Evolutionary conservation across 2,888 invertebrate genomes (phyloP).

Genomic region (Oxyteleia sp.): DNA sequence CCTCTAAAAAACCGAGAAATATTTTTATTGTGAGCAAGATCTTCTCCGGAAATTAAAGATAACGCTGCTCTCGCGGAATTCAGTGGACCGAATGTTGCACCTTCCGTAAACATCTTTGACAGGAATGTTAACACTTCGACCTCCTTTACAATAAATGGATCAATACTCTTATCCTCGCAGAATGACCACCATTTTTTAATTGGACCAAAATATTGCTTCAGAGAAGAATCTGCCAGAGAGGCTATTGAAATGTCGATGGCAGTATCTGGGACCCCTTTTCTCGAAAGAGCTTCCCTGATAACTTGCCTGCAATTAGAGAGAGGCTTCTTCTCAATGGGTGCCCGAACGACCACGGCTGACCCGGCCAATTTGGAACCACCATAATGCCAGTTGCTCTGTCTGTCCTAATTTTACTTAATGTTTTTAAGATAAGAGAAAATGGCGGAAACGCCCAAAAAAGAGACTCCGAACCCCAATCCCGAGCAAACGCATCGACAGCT

Average conservation of each 20-base stretch:
- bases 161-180: conserved; percentile 31
- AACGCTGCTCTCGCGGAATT: conserved; percentile 60
- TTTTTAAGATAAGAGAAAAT: conserved; percentile 61
- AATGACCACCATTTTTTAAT: conserved; percentile 74
- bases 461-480: conserved; percentile 37
- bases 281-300: conserved; percentile 33
- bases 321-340: conserved; percentile 31
- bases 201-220: conserved; percentile 71
- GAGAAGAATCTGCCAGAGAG: conserved; percentile 70
- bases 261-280: conserved; percentile 28
- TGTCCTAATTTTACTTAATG: conserved; percentile 59
- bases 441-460: conserved; percentile 69
- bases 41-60: conserved; percentile 18
- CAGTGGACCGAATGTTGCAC: conserved; percentile 59
- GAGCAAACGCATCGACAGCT: conserved; percentile 66
- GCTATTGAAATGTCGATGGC: conserved; percentile 61
- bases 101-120: conserved; percentile 45
- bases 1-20: conserved; percentile 60
- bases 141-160: conserved; percentile 11
- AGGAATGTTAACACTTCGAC: conserved; percentile 49
- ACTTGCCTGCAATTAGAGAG: conserved; percentile 28
- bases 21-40: background rate
- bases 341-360: conserved; percentile 31
- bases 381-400: conserved; percentile 49
- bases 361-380: conserved; percentile 57